Evolutionary conservation across 1,140 invertebrate species (phyloP).

Genomic region (Cardiocondyla obscurior): DNA sequence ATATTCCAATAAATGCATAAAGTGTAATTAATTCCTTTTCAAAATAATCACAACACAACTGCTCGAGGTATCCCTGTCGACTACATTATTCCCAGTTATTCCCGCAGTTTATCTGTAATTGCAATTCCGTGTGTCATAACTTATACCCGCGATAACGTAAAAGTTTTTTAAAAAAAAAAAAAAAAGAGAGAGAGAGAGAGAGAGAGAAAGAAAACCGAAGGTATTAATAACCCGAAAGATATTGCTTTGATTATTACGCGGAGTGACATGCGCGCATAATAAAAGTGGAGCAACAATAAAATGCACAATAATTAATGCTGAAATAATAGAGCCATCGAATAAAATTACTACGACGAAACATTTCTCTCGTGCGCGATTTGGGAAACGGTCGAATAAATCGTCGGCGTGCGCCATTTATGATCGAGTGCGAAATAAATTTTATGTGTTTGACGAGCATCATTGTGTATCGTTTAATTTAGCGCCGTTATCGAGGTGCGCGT

Average conservation of each 20-base stretch:
- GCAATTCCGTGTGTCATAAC: neutral
- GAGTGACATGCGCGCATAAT: neutral
- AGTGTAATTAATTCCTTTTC: neutral
- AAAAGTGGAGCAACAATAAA: slow-evolving; percentile 34
- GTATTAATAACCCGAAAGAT: neutral
- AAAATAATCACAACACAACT: neutral
- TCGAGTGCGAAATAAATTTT: slow-evolving; percentile 30
- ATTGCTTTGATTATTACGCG: neutral
- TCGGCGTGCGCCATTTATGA: slow-evolving; percentile 7
- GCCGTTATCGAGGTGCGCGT: neutral
- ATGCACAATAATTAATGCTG: slow-evolving; percentile 22
- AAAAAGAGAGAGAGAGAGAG: too few species aligned
- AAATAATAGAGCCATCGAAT: slow-evolving; percentile 9
- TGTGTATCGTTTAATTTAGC: slow-evolving; percentile 43
- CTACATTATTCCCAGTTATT: neutral
- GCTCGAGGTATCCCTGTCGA: neutral
- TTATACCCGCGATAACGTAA: neutral
- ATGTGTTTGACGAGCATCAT: slow-evolving; percentile 9
- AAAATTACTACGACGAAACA: slow-evolving; percentile 3
- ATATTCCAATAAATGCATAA: neutral
- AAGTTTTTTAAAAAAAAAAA: neutral
- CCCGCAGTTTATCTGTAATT: slow-evolving; percentile 1
- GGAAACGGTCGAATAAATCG: slow-evolving; percentile 24
- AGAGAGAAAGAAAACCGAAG: slow-evolving; percentile 1
- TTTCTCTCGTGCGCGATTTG: slow-evolving; percentile 2